Base-by-base conservation (phyloP, 2,797 vertebrate species). In the Chelon auratus region DNA sequence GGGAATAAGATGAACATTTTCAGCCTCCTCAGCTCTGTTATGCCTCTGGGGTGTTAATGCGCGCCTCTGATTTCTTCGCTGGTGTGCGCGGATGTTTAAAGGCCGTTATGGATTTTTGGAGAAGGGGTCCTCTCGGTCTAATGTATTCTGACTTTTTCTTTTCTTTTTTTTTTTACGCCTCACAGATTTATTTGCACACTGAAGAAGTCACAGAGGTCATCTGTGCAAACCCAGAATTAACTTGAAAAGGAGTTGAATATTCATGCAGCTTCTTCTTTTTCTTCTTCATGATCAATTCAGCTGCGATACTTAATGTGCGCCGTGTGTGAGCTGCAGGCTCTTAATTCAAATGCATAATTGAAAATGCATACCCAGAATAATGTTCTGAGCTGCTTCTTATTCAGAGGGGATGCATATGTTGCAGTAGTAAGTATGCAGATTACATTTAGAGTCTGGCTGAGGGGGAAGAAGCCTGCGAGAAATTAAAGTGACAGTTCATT, bases 161-260 rank as follows among this genome's bases (percentile, higher is more conserved):
- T 62, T 74, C 1, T 43, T 14, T 42, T 42, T 42, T 42, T 42
- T 40, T 42, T 42, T 14, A 12, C 39, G 40, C 40, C 12, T 42
- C 2, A 8, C 30, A 13, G 52, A 83, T 83, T 81, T 55, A 76
- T 80, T 75, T 57, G 0, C 22, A 42, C 57, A 5, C 58, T 37
- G 78, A 71, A 72, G 55, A 77, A 70, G 72, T 75, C 75, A 56
- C 45, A 66, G 71, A 77, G 83, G 83, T 87, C 83, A 83, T 78
- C 57, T 55, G 53, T 82, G 61, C 56, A 70, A 54, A 84, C 74
- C 59, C 68, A 65, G 81, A 71, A 64, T 80, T 26, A 78, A 63
- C 59, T 53, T 43, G 45, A 13, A 26, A 37, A 70, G 43, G n/a
- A 67, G 65, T 0, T 78, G 76, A 86, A 85, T 84, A 86, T 88